Conservation (phyloP, 2,888 invertebrate species). For the Scaptomyza flava region DNA sequence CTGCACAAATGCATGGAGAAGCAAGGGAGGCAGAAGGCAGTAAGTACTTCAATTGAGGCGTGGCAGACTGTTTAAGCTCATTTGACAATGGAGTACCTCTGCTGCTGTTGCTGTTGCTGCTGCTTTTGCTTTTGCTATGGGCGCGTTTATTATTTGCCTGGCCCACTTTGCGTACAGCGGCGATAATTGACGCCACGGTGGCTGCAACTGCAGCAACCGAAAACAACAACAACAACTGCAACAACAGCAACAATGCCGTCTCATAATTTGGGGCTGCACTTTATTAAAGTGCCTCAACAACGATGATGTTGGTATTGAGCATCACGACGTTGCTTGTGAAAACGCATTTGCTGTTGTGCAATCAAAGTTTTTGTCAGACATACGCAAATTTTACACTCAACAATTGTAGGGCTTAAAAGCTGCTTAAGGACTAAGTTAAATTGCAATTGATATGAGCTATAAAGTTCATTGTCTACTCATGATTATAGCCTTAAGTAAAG, state of each 20-base stretch:
- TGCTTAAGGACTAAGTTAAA: no score
- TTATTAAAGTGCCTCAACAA: constrained; percentile 59
- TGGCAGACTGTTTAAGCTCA: constrained; percentile 70
- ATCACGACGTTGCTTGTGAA: constrained; percentile 25
- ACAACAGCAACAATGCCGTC: constrained; percentile 14
- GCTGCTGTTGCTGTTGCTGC: neutral
- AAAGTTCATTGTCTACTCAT: no score
- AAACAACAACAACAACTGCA: constrained; percentile 18
- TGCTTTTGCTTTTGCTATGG: constrained; percentile 35
- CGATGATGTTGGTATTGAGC: constrained; percentile 4
- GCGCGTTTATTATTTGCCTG: constrained; percentile 77
- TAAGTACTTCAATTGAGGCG: constrained; percentile 37
- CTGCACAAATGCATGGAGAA: constrained; percentile 34
- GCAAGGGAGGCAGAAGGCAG: neutral
- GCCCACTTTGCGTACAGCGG: constrained; percentile 72
- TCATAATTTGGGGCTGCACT: constrained; percentile 70
- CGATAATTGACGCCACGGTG: constrained; percentile 79
- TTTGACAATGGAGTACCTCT: constrained; percentile 70
- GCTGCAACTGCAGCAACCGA: constrained; percentile 60
- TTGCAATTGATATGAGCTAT: no score
- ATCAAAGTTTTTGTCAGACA: no score
- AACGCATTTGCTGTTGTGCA: constrained; percentile 41
- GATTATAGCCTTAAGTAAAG: neutral
- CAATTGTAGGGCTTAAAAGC: constrained; percentile 1
- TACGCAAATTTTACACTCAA: no score